phyloP scores from a whole-genome alignment of 2,888 invertebrate genomes.

The Hedya salicella region DNA sequence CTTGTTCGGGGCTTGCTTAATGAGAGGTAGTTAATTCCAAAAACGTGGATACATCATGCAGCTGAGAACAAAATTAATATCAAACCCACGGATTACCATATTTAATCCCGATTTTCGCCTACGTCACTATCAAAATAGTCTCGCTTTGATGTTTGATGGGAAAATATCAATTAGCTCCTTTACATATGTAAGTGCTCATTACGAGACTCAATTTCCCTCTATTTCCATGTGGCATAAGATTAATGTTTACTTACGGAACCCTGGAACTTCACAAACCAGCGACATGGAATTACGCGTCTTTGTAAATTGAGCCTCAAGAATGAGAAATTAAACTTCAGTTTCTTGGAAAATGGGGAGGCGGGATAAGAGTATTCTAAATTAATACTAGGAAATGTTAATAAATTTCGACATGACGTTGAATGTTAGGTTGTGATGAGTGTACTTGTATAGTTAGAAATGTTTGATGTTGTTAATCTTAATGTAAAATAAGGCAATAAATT shows the following conservation, averaged over 20 bases:
- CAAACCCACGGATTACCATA: background rate
- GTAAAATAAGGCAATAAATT: background rate
- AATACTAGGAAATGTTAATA: conserved; percentile 24
- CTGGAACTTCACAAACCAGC: background rate
- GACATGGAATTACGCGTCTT: background rate
- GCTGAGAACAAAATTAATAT: background rate
- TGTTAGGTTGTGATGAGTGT: background rate
- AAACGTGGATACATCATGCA: too few species aligned
- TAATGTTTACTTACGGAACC: conserved; percentile 28
- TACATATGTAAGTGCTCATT: conserved; percentile 35
- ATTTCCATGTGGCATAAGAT: conserved; percentile 30
- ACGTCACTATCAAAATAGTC: conserved; percentile 16
- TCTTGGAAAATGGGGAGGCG: background rate
- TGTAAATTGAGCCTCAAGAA: background rate
- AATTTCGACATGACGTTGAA: conserved; percentile 24
- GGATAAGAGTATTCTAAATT: background rate
- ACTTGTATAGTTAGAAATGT: background rate
- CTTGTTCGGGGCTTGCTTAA: too few species aligned
- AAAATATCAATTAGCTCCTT: conserved; percentile 40
- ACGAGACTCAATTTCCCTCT: conserved; percentile 29
- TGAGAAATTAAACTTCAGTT: background rate
- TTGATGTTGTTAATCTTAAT: background rate
- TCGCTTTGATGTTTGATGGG: conserved; percentile 25
- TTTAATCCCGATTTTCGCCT: conserved; percentile 2
- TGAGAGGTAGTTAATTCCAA: too few species aligned